These are phyloP conservation scores for Elephantulus edwardii DNA, from an alignment of 2,113 vertebrate species.

Conservation along the genomic window DNA sequence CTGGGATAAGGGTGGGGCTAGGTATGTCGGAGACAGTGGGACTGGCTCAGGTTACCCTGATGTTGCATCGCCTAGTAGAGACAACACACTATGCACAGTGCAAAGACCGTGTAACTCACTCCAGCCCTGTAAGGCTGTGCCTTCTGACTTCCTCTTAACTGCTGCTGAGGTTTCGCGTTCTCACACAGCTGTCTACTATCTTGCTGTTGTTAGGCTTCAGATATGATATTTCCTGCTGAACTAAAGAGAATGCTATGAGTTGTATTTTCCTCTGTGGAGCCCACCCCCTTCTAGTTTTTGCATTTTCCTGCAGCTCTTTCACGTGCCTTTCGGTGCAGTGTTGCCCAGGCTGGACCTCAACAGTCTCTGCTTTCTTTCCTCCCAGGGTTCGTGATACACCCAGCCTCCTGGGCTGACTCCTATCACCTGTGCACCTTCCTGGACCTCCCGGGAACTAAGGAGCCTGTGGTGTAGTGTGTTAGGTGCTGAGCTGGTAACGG, in stretches of 20 bases:
- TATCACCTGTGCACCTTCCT: no score
- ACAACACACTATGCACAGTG: no score
- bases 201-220: not conserved
- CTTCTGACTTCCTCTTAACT: not conserved
- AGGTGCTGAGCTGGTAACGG: no score
- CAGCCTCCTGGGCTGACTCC: not conserved
- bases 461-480: no score
- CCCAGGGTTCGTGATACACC: not conserved
- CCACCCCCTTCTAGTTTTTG: not conserved
- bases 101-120: not conserved
- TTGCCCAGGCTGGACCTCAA: rapidly evolving
- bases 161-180: not conserved
- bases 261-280: not conserved
- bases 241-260: not conserved
- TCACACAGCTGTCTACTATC: not conserved
- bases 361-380: no score
- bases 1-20: no score
- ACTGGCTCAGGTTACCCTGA: no score
- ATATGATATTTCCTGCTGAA: not conserved
- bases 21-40: no score
- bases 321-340: rapidly evolving
- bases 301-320: not conserved
- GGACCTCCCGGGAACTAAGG: no score
- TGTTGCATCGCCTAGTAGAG: no score
- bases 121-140: not conserved